Percentiles rank a stretch among this genome's conserved stretches.
Conservation (phyloP, 2,888 invertebrate genomes). For the Heliconius ismenius region DNA sequence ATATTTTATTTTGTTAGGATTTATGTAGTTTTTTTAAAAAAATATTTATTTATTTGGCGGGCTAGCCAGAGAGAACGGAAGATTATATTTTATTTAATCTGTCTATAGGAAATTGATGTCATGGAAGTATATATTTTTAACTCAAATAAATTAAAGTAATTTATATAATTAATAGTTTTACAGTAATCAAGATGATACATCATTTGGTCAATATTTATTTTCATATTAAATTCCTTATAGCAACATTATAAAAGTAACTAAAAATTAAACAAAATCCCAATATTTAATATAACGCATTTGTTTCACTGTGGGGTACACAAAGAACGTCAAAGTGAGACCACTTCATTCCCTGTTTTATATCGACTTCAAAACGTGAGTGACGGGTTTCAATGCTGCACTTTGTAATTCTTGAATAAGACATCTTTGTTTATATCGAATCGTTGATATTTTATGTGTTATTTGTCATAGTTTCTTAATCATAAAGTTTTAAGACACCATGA, state of each 20-base stretch:
- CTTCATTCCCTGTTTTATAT: conserved; percentile 12
- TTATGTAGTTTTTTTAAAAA: not conserved
- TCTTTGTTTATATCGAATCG: not conserved
- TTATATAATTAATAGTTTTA: not conserved
- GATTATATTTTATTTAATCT: not conserved
- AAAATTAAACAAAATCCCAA: not conserved
- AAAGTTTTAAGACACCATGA: not conserved
- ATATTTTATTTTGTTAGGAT: conserved; percentile 50
- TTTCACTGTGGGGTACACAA: not conserved
- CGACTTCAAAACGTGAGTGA: conserved; percentile 5
- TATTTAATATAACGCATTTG: conserved; percentile 2
- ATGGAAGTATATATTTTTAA: not conserved
- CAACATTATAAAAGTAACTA: no score
- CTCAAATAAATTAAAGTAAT: not conserved
- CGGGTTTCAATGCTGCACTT: conserved; percentile 2
- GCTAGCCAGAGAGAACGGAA: no score
- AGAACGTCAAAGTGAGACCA: conserved; percentile 16
- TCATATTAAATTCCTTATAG: no score
- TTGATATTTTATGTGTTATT: not conserved
- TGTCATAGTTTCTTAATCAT: not conserved
- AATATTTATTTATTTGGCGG: no score
- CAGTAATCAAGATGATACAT: no score
- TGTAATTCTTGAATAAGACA: not conserved
- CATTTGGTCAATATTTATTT: no score
- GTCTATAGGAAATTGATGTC: not conserved